Conservation (phyloP, 2,888 invertebrate genomes). For the Tipula lateralis region DNA sequence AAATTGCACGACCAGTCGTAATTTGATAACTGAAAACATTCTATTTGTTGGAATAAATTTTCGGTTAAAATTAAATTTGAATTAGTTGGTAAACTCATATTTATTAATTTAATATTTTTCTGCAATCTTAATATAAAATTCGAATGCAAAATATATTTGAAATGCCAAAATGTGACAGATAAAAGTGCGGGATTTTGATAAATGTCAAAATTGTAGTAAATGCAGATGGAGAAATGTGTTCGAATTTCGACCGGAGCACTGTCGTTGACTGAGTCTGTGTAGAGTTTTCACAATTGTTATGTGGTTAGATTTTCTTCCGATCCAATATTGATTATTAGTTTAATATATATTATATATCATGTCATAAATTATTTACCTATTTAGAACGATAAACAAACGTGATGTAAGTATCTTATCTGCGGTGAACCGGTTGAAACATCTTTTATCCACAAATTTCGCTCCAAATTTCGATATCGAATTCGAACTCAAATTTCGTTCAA, state of each 20-base stretch:
- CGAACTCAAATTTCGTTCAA: background rate
- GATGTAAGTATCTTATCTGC: too few relatives aligned
- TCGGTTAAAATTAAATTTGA: constrained; percentile 37
- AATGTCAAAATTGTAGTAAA: background rate
- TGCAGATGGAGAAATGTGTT: background rate
- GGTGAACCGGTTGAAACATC: background rate
- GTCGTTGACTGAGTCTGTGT: too few relatives aligned
- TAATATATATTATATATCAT: too few relatives aligned
- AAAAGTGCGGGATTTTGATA: background rate
- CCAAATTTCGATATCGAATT: background rate
- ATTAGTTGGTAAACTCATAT: background rate
- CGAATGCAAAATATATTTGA: background rate
- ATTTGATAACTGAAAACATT: constrained; percentile 57
- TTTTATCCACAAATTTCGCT: background rate
- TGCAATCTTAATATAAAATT: background rate
- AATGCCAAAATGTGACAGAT: background rate
- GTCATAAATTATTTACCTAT: too few relatives aligned
- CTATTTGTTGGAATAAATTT: constrained; percentile 53
- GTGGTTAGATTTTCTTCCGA: too few relatives aligned
- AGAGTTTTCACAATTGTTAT: too few relatives aligned
- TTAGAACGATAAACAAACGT: too few relatives aligned
- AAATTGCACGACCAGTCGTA: constrained; percentile 63
- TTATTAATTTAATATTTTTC: background rate
- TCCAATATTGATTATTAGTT: too few relatives aligned
- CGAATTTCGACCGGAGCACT: too few relatives aligned